A percentile compares a stretch with the other conserved stretches of the same genome.
phyloP scores from a whole-genome alignment of 2,113 vertebrate species.

The Xiphophorus maculatus region DNA sequence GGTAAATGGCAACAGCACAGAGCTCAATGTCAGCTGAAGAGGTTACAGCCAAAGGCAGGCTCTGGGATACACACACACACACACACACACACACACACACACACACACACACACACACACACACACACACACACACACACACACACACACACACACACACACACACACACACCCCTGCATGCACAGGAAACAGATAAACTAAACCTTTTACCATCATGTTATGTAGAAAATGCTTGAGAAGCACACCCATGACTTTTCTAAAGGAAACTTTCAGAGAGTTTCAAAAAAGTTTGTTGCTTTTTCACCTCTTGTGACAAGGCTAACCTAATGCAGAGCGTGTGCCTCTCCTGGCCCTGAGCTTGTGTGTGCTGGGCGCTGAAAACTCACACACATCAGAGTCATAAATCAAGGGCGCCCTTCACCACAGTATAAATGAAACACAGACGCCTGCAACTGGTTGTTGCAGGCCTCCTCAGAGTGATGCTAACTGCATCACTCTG shows the following conservation, averaged over 20 bases:
- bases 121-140: constrained; percentile 38
- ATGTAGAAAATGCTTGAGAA: constrained; percentile 41
- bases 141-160: constrained; percentile 36
- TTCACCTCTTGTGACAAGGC: constrained; percentile 47
- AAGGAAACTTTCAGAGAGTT: constrained; percentile 48
- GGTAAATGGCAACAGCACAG: constrained; percentile 71
- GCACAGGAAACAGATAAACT: constrained; percentile 35
- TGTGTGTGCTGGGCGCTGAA: constrained; percentile 53
- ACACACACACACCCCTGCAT: constrained; percentile 35
- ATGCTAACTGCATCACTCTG: constrained; percentile 33
- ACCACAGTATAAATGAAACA: constrained; percentile 54
- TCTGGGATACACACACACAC: constrained; percentile 45
- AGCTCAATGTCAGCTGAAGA: constrained; percentile 70
- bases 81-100: constrained; percentile 46
- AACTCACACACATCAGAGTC: constrained; percentile 67
- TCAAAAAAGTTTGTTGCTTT: constrained; percentile 43
- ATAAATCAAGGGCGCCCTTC: constrained; percentile 68
- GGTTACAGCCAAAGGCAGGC: constrained; percentile 71
- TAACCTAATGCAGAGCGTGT: constrained; percentile 51
- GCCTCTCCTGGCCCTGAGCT: constrained; percentile 30
- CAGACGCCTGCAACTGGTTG: constrained; percentile 41
- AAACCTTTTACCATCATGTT: constrained; percentile 36
- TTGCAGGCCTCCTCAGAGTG: not conserved
- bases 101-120: constrained; percentile 46
- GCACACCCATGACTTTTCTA: constrained; percentile 44